phyloP scores from a whole-genome alignment of 2,888 invertebrate species.

The Alsophila aescularia region DNA sequence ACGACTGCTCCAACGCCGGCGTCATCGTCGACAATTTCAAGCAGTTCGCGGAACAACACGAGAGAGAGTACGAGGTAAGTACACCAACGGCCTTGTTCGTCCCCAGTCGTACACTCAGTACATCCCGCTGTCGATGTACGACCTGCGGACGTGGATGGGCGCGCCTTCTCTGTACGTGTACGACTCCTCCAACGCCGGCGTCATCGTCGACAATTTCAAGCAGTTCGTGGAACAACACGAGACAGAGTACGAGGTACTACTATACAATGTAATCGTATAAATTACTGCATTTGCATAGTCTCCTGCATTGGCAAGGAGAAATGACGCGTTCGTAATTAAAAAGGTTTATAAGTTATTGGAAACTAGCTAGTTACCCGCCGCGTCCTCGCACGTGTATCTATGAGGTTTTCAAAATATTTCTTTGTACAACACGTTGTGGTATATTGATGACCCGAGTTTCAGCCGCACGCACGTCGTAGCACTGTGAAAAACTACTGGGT shows the following conservation, averaged over 20 bases:
- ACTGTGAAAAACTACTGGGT: too few species aligned
- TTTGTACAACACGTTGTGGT: too few species aligned
- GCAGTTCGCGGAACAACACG: conserved; percentile 95
- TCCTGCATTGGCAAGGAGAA: too few species aligned
- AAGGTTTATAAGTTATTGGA: too few species aligned
- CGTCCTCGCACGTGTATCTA: too few species aligned
- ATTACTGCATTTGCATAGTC: too few species aligned
- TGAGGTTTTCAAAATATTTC: too few species aligned
- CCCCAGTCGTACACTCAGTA: conserved; percentile 97
- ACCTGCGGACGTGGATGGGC: conserved; percentile 99
- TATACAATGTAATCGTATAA: too few species aligned
- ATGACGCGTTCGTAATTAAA: too few species aligned
- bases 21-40: conserved; percentile 96
- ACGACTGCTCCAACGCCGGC: conserved; percentile 99
- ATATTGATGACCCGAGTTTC: too few species aligned
- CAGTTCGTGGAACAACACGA: conserved; percentile 96
- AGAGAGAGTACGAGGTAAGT: conserved; percentile 85
- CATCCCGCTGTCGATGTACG: conserved; percentile 99
- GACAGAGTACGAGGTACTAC: conserved; percentile 86
- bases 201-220: conserved; percentile 95
- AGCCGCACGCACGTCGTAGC: too few species aligned
- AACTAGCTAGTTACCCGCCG: too few species aligned
- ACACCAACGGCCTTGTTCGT: background rate
- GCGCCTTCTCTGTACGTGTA: conserved; percentile 99
- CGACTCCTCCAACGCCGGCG: conserved; percentile 99